Percentiles rank a stretch among this genome's conserved stretches.
phyloP scores from a whole-genome alignment of 2,888 invertebrate species.

The Drosophila siamana region DNA sequence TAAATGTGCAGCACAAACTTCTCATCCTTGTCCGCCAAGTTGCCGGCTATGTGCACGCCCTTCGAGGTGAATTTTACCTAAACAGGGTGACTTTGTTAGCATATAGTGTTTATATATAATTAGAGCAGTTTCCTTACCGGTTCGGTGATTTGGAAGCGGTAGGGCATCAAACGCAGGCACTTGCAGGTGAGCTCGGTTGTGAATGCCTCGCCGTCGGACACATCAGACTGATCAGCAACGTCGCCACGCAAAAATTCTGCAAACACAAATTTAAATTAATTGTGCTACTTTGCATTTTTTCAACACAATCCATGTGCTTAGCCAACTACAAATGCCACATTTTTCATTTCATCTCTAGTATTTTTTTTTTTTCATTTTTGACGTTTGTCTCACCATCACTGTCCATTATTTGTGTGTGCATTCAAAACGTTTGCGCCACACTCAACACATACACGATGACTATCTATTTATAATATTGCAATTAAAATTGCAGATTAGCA shows the following conservation, averaged over 20 bases:
- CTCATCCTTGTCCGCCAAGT: conserved; percentile 86
- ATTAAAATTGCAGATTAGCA: conserved; percentile 15
- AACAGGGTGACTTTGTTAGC: not conserved
- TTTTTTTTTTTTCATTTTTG: not conserved
- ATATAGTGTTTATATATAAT: not conserved
- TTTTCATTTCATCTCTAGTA: conserved; percentile 9
- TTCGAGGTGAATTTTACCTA: conserved; percentile 87
- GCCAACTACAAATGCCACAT: not conserved
- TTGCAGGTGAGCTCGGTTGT: conserved; percentile 89
- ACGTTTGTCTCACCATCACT: conserved; percentile 4
- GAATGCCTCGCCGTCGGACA: conserved; percentile 85
- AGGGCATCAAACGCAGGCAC: conserved; percentile 93
- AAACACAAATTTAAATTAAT: conserved; percentile 36
- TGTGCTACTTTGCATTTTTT: not conserved
- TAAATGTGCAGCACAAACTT: conserved; percentile 87
- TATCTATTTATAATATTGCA: conserved; percentile 6
- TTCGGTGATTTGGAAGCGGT: conserved; percentile 91
- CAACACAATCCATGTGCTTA: conserved; percentile 11
- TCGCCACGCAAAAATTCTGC: conserved; percentile 87
- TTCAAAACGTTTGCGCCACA: not conserved
- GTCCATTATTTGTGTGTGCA: conserved; percentile 14
- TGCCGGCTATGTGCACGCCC: conserved; percentile 87
- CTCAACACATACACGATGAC: not conserved
- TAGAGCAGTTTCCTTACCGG: conserved; percentile 87
- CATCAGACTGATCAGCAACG: conserved; percentile 85